These are phyloP conservation scores for Spodoptera frugiperda DNA, from an alignment of 1,140 invertebrate species.

Conservation along the genomic window DNA sequence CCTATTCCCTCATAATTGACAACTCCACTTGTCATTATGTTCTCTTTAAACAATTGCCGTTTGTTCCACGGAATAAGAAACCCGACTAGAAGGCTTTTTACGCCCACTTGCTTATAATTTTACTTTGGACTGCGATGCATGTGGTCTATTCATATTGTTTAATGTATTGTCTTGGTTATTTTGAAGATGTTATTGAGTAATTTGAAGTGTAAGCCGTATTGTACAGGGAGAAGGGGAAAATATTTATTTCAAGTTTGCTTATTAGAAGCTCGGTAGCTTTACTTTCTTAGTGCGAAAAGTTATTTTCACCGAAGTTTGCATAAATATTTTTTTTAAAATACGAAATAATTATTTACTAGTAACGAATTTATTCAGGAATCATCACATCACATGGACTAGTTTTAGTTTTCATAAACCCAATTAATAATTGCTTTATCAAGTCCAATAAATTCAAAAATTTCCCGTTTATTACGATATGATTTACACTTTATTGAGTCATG, in stretches of 20 bases:
- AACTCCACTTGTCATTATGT: slow-evolving; percentile 81
- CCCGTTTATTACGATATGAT: too few species aligned
- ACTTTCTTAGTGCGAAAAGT: background rate
- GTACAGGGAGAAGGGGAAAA: too few species aligned
- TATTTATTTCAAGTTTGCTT: background rate
- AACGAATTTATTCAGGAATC: too few species aligned
- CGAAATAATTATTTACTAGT: too few species aligned
- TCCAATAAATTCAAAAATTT: too few species aligned
- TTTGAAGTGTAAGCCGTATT: background rate
- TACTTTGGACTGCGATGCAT: slow-evolving; percentile 15
- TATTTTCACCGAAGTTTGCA: too few species aligned
- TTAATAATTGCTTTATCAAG: too few species aligned
- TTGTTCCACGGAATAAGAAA: slow-evolving; percentile 47
- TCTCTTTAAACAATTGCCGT: slow-evolving; percentile 75
- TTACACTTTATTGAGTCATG: too few species aligned
- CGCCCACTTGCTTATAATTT: slow-evolving; percentile 36
- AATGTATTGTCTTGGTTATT: slow-evolving; percentile 18
- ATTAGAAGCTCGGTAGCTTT: background rate
- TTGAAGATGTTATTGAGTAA: background rate
- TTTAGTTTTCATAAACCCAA: too few species aligned
- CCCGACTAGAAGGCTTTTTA: slow-evolving; percentile 32
- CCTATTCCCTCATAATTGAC: slow-evolving; percentile 84
- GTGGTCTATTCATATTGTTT: slow-evolving; percentile 25
- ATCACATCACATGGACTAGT: too few species aligned
- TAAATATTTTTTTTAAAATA: too few species aligned